phyloP scores from a whole-genome alignment of 2,797 vertebrate species.

The Lepilemur ruficaudatus region DNA sequence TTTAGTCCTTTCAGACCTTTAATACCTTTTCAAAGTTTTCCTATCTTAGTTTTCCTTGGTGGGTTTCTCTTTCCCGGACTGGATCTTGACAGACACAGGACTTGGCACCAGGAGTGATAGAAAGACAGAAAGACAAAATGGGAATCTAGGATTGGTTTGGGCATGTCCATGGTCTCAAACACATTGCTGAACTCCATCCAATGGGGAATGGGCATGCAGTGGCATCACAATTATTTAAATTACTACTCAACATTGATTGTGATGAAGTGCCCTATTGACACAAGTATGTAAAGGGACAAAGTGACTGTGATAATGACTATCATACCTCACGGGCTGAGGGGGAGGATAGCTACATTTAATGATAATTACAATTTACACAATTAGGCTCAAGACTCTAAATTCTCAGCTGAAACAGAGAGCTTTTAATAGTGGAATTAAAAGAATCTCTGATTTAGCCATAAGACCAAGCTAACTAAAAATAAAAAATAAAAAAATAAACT shows the following conservation, averaged over 20 bases:
- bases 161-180: neutral
- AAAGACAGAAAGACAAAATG: neutral
- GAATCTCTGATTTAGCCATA: neutral
- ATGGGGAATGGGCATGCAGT: neutral
- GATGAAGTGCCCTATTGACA: neutral
- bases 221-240: constrained; percentile 44
- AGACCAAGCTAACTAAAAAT: neutral
- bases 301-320: neutral
- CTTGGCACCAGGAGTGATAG: neutral
- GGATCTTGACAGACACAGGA: constrained; percentile 10
- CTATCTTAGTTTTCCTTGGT: neutral
- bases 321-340: neutral
- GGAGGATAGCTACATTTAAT: neutral
- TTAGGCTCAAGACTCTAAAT: neutral
- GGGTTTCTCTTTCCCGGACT: neutral
- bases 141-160: neutral
- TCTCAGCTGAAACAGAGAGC: neutral
- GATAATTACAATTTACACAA: neutral
- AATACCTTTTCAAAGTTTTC: neutral
- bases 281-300: neutral
- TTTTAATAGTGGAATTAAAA: neutral
- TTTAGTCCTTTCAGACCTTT: neutral
- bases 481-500: neutral
- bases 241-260: neutral
- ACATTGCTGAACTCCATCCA: neutral